Evolutionary conservation across 35 echinoderm and acorn worm genomes (phyloP).

Genomic region (Ophiothrix spiculata): DNA sequence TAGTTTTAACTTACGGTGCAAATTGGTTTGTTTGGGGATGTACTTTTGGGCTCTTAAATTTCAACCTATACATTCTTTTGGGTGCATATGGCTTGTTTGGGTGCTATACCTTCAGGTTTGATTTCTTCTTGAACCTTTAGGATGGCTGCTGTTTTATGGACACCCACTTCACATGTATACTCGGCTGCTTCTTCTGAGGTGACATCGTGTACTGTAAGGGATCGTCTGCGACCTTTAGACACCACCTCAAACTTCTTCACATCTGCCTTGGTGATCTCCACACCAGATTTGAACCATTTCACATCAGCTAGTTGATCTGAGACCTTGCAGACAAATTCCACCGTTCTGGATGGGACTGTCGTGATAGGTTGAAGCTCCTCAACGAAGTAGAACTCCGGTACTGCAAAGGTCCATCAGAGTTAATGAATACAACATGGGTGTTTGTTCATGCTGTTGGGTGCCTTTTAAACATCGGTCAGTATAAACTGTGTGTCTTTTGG

Average conservation of each 20-base stretch:
- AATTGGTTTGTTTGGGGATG: too few species aligned
- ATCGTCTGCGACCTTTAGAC: slow-evolving; percentile 29
- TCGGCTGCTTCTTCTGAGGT: slow-evolving; percentile 60
- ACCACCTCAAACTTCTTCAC: slow-evolving; percentile 35
- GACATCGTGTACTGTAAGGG: slow-evolving; percentile 48
- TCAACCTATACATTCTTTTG: too few species aligned
- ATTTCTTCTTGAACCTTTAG: slow-evolving; percentile 35
- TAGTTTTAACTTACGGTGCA: too few species aligned
- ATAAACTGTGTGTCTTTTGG: too few species aligned
- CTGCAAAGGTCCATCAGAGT: slow-evolving; percentile 47
- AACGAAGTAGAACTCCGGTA: slow-evolving; percentile 42
- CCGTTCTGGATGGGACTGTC: not conserved
- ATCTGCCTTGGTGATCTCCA: slow-evolving; percentile 42
- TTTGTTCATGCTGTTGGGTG: not conserved
- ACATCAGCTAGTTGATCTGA: slow-evolving; percentile 20
- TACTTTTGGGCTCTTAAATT: too few species aligned
- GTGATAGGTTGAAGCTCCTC: slow-evolving; percentile 42
- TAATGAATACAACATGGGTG: not conserved
- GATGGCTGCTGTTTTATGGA: slow-evolving; percentile 36
- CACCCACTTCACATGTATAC: slow-evolving; percentile 58
- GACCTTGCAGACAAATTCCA: slow-evolving; percentile 30
- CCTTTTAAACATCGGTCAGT: too few species aligned
- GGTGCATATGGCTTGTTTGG: too few species aligned
- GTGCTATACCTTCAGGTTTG: not conserved
- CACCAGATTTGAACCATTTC: slow-evolving; percentile 65